phyloP scores from a whole-genome alignment of 2,888 invertebrate species.

The Ceramica pisi region DNA sequence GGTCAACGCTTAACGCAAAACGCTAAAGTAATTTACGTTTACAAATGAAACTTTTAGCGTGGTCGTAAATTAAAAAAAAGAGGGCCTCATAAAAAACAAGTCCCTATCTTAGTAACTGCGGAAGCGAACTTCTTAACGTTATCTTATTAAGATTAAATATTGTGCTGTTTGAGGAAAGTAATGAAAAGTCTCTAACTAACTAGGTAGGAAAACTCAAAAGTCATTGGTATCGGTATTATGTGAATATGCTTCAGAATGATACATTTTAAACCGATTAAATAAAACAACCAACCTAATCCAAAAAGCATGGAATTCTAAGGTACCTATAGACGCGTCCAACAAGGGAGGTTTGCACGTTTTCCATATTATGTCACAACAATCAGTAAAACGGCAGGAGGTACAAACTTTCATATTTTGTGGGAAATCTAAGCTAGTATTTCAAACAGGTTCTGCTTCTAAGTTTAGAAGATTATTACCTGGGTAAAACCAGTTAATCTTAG shows the following conservation, averaged over 20 bases:
- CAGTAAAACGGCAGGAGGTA: too few relatives aligned
- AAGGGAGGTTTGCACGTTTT: too few relatives aligned
- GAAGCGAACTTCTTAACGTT: slow-evolving; percentile 67
- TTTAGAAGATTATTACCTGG: too few relatives aligned
- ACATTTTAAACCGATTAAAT: too few relatives aligned
- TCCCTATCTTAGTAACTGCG: slow-evolving; percentile 66
- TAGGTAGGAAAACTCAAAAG: not conserved
- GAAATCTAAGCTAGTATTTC: too few relatives aligned
- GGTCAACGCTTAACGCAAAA: slow-evolving; percentile 71
- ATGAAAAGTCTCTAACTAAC: slow-evolving; percentile 18
- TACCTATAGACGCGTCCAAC: not conserved
- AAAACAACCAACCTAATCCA: not conserved
- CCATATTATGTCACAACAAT: too few relatives aligned
- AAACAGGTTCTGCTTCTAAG: too few relatives aligned
- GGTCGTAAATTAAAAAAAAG: slow-evolving; percentile 75
- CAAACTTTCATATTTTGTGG: too few relatives aligned
- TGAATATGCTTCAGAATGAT: not conserved
- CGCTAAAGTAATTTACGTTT: slow-evolving; percentile 78
- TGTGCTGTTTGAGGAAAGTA: slow-evolving; percentile 24
- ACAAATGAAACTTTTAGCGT: slow-evolving; percentile 76
- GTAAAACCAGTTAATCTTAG: too few relatives aligned
- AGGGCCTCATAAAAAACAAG: slow-evolving; percentile 70
- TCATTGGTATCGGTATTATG: not conserved
- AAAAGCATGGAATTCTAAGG: slow-evolving; percentile 1
- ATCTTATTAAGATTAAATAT: slow-evolving; percentile 52